Evolutionary conservation across 2,888 invertebrate genomes (phyloP), one percentile per base, ranked within the genome.

Genomic region (Anthoptus insignis): DNA sequence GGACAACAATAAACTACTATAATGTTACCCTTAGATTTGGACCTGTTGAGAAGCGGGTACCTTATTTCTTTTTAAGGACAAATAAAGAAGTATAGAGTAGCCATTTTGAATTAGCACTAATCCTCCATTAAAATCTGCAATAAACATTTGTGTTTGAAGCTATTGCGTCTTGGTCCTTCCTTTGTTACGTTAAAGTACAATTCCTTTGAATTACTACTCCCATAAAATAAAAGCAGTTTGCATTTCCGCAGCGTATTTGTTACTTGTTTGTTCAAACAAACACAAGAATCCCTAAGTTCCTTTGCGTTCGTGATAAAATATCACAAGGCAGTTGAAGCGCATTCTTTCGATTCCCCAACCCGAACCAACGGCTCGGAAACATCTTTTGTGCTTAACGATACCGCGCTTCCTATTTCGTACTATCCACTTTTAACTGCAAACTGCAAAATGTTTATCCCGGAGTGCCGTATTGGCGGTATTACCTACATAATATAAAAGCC

Each of bases 241-340:
- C 83, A 83, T 89, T 88, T 91, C 88, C 87, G 82, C 76, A 76
- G 79, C 80, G 81, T 83, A 87, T 87, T 88, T 82, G 83, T 83
- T 84, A 80, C 77, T 80, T 80, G 85, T 86, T 88, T 84, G 84
- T 86, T 84, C 85, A 85, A 86, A 87, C 86, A 86, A 86, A 84
- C 84, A 74, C 77, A 72, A 82, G 88, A 85, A 89, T 89, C 80
- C 81, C 75, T 76, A 79, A 84, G 84, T 84, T 86, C 81, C 86
- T 82, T 84, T 86, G 78, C 77, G 81, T 81, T 77, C 80, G 80
- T 81, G 84, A 87, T 89, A 87, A 87, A 91, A 89, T 89, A 89
- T 88, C 86, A 83, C 84, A 79, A 85, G 83, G 80, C 79, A 79
- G 81, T 80, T 79, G 79, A 76, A 70, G 80, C 79, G 83, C 86